Conservation (phyloP, 2,888 invertebrate species). For the Blastobasis adustella region DNA sequence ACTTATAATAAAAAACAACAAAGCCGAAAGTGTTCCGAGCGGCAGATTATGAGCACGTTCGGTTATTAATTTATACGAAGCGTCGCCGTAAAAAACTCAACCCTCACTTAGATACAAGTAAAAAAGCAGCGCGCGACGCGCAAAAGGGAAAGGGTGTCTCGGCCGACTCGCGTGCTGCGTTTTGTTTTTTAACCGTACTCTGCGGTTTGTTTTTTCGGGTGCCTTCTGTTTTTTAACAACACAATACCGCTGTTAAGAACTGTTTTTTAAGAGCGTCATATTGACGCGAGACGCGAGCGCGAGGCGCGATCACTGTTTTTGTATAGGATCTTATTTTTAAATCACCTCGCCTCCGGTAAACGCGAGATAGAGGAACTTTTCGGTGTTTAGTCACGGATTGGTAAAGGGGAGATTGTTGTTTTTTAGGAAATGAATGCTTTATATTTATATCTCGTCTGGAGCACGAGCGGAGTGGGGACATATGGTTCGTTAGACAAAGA, state of each 20-base stretch:
- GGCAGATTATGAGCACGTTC: conserved; percentile 72
- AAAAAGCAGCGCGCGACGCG: conserved; percentile 68
- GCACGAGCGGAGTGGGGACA: conserved; percentile 50
- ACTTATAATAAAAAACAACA: conserved; percentile 56
- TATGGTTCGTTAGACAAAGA: conserved; percentile 59
- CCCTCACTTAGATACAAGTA: conserved; percentile 61
- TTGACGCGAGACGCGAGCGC: conserved; percentile 55
- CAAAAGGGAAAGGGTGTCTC: conserved; percentile 74
- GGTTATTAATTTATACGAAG: conserved; percentile 74
- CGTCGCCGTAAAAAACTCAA: conserved; percentile 66
- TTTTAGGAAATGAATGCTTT: conserved; percentile 38
- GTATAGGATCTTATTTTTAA: conserved; percentile 60
- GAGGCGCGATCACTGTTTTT: conserved; percentile 60
- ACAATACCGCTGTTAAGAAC: conserved; percentile 66
- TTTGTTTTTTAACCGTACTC: conserved; percentile 68
- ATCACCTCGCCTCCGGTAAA: conserved; percentile 55
- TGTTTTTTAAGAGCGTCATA: conserved; percentile 69
- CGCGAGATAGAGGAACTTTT: conserved; percentile 52
- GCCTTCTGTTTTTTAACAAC: conserved; percentile 72
- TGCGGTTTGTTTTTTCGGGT: conserved; percentile 71
- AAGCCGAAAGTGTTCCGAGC: conserved; percentile 71
- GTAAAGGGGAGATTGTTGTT: conserved; percentile 53
- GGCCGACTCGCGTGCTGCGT: conserved; percentile 66
- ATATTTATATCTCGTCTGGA: conserved; percentile 44
- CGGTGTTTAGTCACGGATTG: conserved; percentile 60